Base-by-base conservation (phyloP, 1,140 invertebrate genomes). In the Drosophila arawakana region DNA sequence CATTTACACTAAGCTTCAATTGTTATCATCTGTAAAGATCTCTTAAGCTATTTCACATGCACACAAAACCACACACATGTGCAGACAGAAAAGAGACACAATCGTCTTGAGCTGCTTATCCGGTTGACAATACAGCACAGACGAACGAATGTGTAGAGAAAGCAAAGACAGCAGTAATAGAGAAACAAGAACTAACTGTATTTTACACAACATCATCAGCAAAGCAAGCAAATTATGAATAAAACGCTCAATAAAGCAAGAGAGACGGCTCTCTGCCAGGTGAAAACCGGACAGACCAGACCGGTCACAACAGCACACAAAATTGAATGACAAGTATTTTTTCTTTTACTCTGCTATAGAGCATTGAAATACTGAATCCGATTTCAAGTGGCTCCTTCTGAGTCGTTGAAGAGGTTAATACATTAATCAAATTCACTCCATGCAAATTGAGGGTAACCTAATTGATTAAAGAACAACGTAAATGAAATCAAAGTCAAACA, bases 161-260 rank as follows among this genome's bases (percentile, higher is more conserved):
- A 86, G 83, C 83, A 70, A 55, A 21, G 35, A 30, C 65, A 47
- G 25, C 57, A 60, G 50, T 44, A 55, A 39, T 67, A 61, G 58
- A 76, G 67, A 78, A 85, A 85, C 65, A 76, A 86, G 84, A 86
- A 80, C 83, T 86, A 86, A 86, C 83, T 73, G 82, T 88, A 82
- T 79, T 66, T 76, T 54, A 70, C 63, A 76, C 69, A 71, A 63
- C 80, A 73, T 63, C 70, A 52, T 65, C 69, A 65, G 15, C 55
- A 67, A 60, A 65, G 15, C 55, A 67, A 60, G 65, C 67, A 72
- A 88, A 88, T 88, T 88, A 88, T 88, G 83, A 86, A 86, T 86
- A 86, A 88, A 80, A 77, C 69, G 58, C 69, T 79, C 72, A 70
- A 81, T 77, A 73, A 81, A 86, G 65, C 67, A 54, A 52, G 37